A percentile compares a stretch with the other conserved stretches of the same genome.
phyloP scores from a whole-genome alignment of 2,888 invertebrate genomes.

The Bombylius major region DNA sequence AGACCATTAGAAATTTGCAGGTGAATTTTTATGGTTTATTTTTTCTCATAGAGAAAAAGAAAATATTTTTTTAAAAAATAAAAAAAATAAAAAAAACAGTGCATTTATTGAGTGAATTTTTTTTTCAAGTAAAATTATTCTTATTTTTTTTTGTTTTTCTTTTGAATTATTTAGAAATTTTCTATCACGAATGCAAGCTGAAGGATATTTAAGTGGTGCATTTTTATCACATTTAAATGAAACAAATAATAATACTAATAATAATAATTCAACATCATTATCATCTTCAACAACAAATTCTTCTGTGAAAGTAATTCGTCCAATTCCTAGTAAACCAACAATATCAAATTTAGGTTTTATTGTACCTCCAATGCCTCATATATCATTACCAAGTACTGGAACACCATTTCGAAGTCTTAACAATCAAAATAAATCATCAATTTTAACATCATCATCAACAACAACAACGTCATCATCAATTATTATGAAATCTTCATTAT shows the following conservation, averaged over 20 bases:
- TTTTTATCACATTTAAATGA: slow-evolving; percentile 10
- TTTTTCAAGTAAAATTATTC: too few species aligned
- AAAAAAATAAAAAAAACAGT: neutral
- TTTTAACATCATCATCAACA: slow-evolving; percentile 5
- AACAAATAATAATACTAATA: slow-evolving; percentile 12
- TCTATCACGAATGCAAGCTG: slow-evolving; percentile 42
- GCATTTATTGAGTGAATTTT: too few species aligned
- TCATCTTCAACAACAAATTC: neutral
- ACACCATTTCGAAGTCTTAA: slow-evolving; percentile 20
- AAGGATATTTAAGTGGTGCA: slow-evolving; percentile 25
- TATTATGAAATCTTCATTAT: neutral
- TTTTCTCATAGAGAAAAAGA: neutral
- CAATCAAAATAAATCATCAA: slow-evolving; percentile 9
- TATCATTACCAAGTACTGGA: slow-evolving; percentile 18
- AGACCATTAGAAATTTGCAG: slow-evolving; percentile 54
- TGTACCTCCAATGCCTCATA: slow-evolving; percentile 22
- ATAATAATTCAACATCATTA: slow-evolving; percentile 2
- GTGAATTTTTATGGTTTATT: slow-evolving; percentile 15
- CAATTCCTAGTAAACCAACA: slow-evolving; percentile 41
- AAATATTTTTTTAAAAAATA: neutral
- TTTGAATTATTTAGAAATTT: slow-evolving; percentile 36
- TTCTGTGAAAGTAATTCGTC: slow-evolving; percentile 39
- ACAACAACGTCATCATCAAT: neutral
- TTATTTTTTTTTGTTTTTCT: neutral
- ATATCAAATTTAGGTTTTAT: slow-evolving; percentile 31